Evolutionary conservation across 2,797 vertebrate genomes (phyloP).

Genomic region (Ataeniobius toweri): DNA sequence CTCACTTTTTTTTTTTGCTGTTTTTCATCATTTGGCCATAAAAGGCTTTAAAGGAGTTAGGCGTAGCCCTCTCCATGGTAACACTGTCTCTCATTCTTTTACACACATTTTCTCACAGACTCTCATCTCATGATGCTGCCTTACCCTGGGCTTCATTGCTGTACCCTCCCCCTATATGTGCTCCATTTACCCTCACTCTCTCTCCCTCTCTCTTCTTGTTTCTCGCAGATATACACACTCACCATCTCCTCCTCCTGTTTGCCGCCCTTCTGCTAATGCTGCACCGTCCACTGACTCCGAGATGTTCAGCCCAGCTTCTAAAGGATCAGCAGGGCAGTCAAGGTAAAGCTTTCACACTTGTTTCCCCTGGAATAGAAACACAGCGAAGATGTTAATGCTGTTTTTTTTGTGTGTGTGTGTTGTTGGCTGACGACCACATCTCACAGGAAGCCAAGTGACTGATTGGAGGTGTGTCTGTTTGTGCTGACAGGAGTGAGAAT

Average conservation of each 20-base stretch:
- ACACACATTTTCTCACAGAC: conserved; percentile 31
- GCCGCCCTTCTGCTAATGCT: conserved; percentile 63
- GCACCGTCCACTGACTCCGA: conserved; percentile 57
- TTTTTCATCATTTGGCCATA: conserved; percentile 26
- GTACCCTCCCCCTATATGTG: conserved; percentile 63
- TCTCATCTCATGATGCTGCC: conserved; percentile 64
- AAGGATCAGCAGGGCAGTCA: conserved; percentile 66
- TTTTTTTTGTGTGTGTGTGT: not conserved
- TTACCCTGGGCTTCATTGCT: conserved; percentile 47
- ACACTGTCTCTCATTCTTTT: conserved; percentile 60
- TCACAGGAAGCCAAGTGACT: conserved; percentile 40
- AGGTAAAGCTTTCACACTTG: conserved; percentile 61
- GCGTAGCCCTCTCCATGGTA: conserved; percentile 73
- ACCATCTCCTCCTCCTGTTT: conserved; percentile 50
- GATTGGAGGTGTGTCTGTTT: conserved; percentile 31
- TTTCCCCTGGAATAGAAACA: conserved; percentile 24
- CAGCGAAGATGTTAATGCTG: conserved; percentile 16
- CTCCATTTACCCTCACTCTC: conserved; percentile 32
- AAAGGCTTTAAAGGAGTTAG: conserved; percentile 53
- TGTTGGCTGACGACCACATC: conserved; percentile 27
- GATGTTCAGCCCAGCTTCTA: conserved; percentile 74
- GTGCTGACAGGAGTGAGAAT: conserved; percentile 59
- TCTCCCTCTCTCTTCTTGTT: conserved; percentile 24
- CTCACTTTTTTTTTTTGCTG: conserved; percentile 18
- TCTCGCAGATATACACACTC: conserved; percentile 38